Conservation (phyloP, 2,888 invertebrate species). For the Pristionchus arcanus region DNA sequence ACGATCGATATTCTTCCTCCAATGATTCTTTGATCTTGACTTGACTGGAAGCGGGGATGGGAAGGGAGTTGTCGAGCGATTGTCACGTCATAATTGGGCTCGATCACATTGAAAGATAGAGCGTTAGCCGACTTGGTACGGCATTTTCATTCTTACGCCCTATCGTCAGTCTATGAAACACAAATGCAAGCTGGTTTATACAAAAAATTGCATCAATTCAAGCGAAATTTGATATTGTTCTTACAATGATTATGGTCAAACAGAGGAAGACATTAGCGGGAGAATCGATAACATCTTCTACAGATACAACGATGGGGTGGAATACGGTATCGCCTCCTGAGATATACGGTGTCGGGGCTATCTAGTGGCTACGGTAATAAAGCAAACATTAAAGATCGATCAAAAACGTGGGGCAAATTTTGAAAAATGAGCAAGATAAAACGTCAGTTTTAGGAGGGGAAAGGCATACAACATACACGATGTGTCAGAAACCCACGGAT, state of each 20-base stretch:
- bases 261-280: background rate
- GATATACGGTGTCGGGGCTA: conserved; percentile 29
- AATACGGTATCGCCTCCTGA: conserved; percentile 22
- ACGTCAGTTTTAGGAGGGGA: too few relatives aligned
- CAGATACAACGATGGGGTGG: background rate
- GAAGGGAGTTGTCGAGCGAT: too few relatives aligned
- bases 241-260: conserved; percentile 9
- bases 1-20: too few relatives aligned
- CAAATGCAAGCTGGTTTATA: background rate
- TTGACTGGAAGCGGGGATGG: too few relatives aligned
- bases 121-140: too few relatives aligned
- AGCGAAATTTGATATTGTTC: background rate
- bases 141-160: too few relatives aligned
- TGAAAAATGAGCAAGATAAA: too few relatives aligned
- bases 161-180: background rate
- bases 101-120: too few relatives aligned
- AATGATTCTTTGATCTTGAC: too few relatives aligned
- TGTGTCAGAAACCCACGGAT: background rate
- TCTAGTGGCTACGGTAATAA: background rate
- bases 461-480: background rate
- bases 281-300: too few relatives aligned
- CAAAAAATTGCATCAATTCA: background rate
- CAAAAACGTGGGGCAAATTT: background rate
- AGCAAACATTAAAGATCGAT: background rate
- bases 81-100: too few relatives aligned